A percentile compares a stretch with the other conserved stretches of the same genome.
Conservation (phyloP, 2,888 invertebrate species). For the Tetragnatha montana region DNA sequence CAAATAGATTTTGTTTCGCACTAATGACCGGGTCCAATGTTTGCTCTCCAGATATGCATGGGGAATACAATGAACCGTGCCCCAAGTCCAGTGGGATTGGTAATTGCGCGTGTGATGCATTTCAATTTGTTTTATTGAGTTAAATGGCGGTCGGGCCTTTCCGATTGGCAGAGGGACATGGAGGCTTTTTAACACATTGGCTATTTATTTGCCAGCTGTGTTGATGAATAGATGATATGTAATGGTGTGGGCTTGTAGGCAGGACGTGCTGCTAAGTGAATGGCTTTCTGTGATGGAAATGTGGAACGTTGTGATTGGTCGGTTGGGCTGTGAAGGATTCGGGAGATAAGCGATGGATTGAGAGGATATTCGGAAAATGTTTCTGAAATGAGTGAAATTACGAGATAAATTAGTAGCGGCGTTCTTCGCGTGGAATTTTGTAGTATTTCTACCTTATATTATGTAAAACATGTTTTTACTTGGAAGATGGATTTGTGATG, state of each 20-base stretch:
- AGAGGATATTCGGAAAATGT: too few relatives aligned
- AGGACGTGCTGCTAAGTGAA: too few relatives aligned
- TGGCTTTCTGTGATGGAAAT: too few relatives aligned
- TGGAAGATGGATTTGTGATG: too few relatives aligned
- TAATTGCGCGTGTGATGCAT: background rate
- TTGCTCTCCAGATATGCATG: conserved; percentile 8
- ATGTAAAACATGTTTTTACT: too few relatives aligned
- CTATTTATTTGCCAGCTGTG: background rate
- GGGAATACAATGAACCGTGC: background rate
- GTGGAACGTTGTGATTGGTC: too few relatives aligned
- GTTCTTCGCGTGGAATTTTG: too few relatives aligned
- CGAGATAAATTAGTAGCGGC: too few relatives aligned
- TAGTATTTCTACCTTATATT: too few relatives aligned
- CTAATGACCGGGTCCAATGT: background rate
- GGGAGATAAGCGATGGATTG: too few relatives aligned
- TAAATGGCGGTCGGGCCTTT: background rate
- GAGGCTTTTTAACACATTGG: background rate
- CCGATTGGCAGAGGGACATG: background rate
- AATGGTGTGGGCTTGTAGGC: background rate
- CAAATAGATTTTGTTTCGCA: conserved; percentile 26
- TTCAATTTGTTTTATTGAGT: background rate
- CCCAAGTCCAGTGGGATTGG: background rate
- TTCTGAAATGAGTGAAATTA: too few relatives aligned
- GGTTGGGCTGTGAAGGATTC: too few relatives aligned
- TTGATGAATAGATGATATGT: background rate